Base-by-base conservation (phyloP, 1,140 invertebrate genomes). In the Lamellibrachia luymesi region DNA sequence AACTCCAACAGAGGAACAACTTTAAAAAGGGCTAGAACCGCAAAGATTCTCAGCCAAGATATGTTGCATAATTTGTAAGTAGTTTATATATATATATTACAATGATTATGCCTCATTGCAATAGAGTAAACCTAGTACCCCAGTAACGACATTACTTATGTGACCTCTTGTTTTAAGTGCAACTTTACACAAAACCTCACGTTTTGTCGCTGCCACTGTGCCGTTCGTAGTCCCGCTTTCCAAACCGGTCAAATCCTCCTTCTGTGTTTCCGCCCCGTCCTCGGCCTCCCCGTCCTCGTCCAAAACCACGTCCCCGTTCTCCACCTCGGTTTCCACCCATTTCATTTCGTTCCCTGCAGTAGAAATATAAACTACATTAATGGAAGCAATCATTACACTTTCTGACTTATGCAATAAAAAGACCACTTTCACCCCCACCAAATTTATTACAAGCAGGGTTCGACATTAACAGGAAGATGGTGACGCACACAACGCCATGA, bases 191-290 rank as follows among this genome's bases (percentile, higher is more conserved):
- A 91, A 51, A 91, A 92, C 94, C 97, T 96, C 97, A 98, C 97
- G 98, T 99, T 97, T 98, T 98, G 95, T 99, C 98, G 93, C 98
- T 98, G 94, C 98, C 98, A 95, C 98, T 99, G 96, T 99, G 98
- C 94, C 98, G 97, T 96, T 99, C 98, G 96, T 98, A 99, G 96
- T 99, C 98, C 80, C 98, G 97, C 96, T 98, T 98, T 94, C 80
- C 91, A 92, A 92, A 90, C 90, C 92, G 80, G n/a, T 92, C 92
- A 50, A 49, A 90, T n/a, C 93, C 93, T 52, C 98, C 97, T 94
- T 98, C 97, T 91, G 95, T 95, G 10, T 94, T 94, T 50, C 94
- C 94, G 90, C 96, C 96, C 91, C 97, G 95, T 94, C 97, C 92
- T 92, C 96, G 95, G 90, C 96, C 95, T 92, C 95, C 95, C 93